A percentile compares a stretch with the other conserved stretches of the same genome.
Conservation (phyloP, 2,113 vertebrate species). For the Phalacrocorax carbo region DNA sequence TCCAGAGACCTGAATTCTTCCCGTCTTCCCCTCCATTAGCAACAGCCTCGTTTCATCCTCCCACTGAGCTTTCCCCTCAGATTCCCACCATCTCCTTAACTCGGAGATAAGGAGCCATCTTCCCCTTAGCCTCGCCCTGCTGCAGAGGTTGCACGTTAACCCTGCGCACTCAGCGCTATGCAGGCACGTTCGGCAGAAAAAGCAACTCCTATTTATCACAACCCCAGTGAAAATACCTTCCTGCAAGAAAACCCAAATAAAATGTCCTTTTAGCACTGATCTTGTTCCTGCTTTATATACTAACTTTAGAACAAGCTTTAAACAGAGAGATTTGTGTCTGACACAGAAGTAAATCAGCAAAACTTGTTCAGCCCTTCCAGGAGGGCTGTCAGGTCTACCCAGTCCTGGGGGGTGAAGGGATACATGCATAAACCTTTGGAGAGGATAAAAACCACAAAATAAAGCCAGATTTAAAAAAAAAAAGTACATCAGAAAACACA, state of each 20-base stretch:
- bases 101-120: neutral
- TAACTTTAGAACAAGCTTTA: neutral
- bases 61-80: neutral
- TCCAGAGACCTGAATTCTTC: neutral
- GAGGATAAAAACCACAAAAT: neutral
- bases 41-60: neutral
- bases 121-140: neutral
- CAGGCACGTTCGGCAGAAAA: neutral
- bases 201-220: neutral
- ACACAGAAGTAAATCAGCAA: neutral
- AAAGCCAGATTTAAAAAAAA: neutral
- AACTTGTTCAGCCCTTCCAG: neutral
- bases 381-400: neutral
- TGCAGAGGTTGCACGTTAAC: neutral
- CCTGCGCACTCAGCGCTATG: neutral
- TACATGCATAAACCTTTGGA: accelerated
- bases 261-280: neutral
- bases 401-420: neutral
- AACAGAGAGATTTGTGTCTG: neutral
- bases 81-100: neutral
- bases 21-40: neutral
- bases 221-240: neutral
- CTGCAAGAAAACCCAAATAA: neutral
- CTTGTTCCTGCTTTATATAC: neutral
- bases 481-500: neutral